phyloP scores from a whole-genome alignment of 2,113 vertebrate genomes.

The Paratilapia polleni region DNA sequence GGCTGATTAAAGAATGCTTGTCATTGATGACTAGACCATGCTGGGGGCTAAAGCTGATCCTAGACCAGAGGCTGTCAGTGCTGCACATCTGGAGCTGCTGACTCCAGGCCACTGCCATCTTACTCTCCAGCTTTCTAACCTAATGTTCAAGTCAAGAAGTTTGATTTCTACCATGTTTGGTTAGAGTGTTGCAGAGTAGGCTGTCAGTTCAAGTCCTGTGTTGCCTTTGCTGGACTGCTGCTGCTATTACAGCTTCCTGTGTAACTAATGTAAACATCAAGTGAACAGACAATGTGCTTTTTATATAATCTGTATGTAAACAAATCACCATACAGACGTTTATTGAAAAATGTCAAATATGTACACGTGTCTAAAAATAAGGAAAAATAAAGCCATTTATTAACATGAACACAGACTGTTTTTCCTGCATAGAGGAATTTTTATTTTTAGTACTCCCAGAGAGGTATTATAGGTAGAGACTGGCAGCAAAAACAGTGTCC shows the following conservation, averaged over 20 bases:
- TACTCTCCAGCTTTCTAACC: slow-evolving; percentile 29
- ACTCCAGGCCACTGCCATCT: slow-evolving; percentile 25
- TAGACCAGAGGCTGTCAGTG: slow-evolving; percentile 5
- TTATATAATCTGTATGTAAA: slow-evolving; percentile 76
- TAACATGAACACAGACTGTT: slow-evolving; percentile 1
- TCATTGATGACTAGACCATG: background rate
- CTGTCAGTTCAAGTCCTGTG: slow-evolving; percentile 27
- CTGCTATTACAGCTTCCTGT: slow-evolving; percentile 82
- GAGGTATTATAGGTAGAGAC: slow-evolving; percentile 88
- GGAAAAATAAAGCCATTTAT: slow-evolving; percentile 61
- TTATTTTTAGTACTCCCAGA: too few species aligned
- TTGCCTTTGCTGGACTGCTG: slow-evolving; percentile 85
- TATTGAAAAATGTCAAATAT: slow-evolving; percentile 87
- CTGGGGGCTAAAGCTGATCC: slow-evolving; percentile 29
- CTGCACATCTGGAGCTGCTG: slow-evolving; percentile 21
- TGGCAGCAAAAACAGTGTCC: slow-evolving; percentile 98
- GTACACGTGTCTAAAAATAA: slow-evolving; percentile 82
- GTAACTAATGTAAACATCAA: slow-evolving; percentile 68
- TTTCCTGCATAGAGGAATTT: too few species aligned
- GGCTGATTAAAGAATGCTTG: slow-evolving; percentile 23
- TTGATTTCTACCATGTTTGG: background rate
- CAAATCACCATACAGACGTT: slow-evolving; percentile 78
- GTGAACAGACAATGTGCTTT: slow-evolving; percentile 41
- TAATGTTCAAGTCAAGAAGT: background rate
- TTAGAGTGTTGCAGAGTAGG: slow-evolving; percentile 29